Evolutionary conservation across 2,888 invertebrate genomes (phyloP), one percentile per base, ranked within the genome.

Genomic region (Rhingia campestris): DNA sequence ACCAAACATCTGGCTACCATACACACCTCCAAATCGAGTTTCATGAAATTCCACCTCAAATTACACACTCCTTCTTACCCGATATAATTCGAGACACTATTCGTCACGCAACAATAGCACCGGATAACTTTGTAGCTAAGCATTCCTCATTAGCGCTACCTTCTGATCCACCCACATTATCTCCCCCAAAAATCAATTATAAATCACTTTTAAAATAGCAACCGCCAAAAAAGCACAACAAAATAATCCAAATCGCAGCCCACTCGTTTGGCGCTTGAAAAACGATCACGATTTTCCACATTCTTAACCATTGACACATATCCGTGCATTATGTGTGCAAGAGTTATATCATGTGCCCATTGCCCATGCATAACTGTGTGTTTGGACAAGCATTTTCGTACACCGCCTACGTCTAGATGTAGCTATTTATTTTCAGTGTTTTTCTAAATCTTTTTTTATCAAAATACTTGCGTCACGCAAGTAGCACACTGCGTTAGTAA

Each of bases 271-370:
- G 49, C 9, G 41, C 41, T 32, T 53, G 37, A 47, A n/a, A 59
- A 58, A 53, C 49, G 58, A 81, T 81, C 81, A 74, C 81, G 74
- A 75, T 74, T 81, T 81, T 70, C 63, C 37, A 74, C 81, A 81
- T 81, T 81, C 69, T 74, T 58, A 51, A 22, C 7, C 63, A 81
- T 58, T 75, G 81, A 81, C 67, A 81, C 69, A 81, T 80, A 73
- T 69, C 67, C 61, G 53, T 66, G 58, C 35, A 51, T 43, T 63
- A 14, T 30, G 41, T 69, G 49, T 53, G 37, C 41, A 73, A 59
- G 64, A 58, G 22, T 79, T 51, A 41, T 72, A 59, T 72, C 72
- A 58, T 61, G 22, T 22, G 53, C 58, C 51, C 56, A 43, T 33
- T 37, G 9, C 12, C 9, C 45, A 10, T 64, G 22, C 22, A 22